Evolutionary conservation across 2,888 invertebrate genomes (phyloP).

Genomic region (Hydrotaea cyrtoneurina): DNA sequence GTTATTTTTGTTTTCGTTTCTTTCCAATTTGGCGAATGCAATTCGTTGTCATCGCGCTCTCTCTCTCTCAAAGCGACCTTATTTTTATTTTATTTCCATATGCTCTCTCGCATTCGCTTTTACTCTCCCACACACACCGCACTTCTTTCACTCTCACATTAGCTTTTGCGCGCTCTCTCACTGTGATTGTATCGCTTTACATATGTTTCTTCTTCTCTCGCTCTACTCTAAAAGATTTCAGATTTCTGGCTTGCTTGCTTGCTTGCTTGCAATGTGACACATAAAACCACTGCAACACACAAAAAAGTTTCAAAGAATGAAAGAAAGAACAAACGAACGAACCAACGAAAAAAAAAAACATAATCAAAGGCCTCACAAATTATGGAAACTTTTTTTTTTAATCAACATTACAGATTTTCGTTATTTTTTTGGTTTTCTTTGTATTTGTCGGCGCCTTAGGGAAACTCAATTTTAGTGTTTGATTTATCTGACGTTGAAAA

Average conservation of each 20-base stretch:
- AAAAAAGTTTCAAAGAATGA: constrained; percentile 19
- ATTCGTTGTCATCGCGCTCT: constrained; percentile 31
- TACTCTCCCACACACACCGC: background rate
- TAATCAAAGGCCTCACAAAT: too few species aligned
- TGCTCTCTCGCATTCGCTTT: constrained; percentile 16
- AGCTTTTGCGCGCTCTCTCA: background rate
- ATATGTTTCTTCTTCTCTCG: constrained; percentile 3
- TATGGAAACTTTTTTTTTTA: too few species aligned
- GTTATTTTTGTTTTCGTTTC: constrained; percentile 52
- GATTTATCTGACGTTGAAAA: background rate
- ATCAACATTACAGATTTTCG: too few species aligned
- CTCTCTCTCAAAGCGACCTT: constrained; percentile 7
- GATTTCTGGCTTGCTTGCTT: too few species aligned
- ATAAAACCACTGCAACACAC: constrained; percentile 29
- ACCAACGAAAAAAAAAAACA: too few species aligned
- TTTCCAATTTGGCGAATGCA: constrained; percentile 50
- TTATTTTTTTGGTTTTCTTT: too few species aligned
- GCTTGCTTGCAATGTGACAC: constrained; percentile 4
- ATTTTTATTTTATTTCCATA: background rate
- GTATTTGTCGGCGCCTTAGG: background rate
- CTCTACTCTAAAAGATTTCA: constrained; percentile 35
- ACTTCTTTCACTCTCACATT: too few species aligned
- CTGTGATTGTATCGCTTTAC: constrained; percentile 45
- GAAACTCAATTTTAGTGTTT: constrained; percentile 8
- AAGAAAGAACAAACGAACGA: background rate